Evolutionary conservation across 2,113 vertebrate genomes (phyloP), one percentile per base, ranked within the genome.

Genomic region (Sinocyclocheilus grahami): DNA sequence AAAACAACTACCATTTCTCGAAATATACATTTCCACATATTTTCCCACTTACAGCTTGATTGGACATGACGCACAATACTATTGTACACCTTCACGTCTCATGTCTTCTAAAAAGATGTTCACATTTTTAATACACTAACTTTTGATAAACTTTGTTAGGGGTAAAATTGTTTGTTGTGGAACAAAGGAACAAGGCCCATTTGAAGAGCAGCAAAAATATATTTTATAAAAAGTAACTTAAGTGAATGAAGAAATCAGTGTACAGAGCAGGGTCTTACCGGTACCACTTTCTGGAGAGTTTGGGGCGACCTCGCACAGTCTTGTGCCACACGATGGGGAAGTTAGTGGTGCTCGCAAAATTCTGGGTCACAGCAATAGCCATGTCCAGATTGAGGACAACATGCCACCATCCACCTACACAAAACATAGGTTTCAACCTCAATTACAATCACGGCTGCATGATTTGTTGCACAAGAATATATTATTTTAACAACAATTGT

Each of bases 241-340:
- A 42, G 37, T 2, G 6, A 48, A n/a, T 12, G 46, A 53, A 42
- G 78, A 8, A 20, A 30, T 37, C 12, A 4, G 14, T 42, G 11
- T 16, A 37, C 4, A 37, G 30, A 5, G 53, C 16, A 13, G 9
- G 11, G 58, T 89, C 95, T 94, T 92, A 99, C 98, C 98, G 96
- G 91, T 99, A 99, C 98, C 98, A 99, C 89, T 99, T 99, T 89
- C 98, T 93, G 58, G 98, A 99, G 14, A 99, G 92, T 86, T 99
- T 99, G 87, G 98, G 98, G 20, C 98, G 95, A 20, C 98, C 98
- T 85, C 98, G 96, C 20, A 99, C 98, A 0, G 98, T 99, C 92
- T 99, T 99, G 95, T 99, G 98, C 98, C 98, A 99, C 30, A 99
- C 98, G 53, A 99, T 97, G 20, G 98, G 98, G 90, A 99, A 99